Evolutionary conservation across 30 jellyfish, hydroid and myxozoan species (phyloP), one percentile per base, ranked within the genome.

Genomic region (Cassiopea xamachana): DNA sequence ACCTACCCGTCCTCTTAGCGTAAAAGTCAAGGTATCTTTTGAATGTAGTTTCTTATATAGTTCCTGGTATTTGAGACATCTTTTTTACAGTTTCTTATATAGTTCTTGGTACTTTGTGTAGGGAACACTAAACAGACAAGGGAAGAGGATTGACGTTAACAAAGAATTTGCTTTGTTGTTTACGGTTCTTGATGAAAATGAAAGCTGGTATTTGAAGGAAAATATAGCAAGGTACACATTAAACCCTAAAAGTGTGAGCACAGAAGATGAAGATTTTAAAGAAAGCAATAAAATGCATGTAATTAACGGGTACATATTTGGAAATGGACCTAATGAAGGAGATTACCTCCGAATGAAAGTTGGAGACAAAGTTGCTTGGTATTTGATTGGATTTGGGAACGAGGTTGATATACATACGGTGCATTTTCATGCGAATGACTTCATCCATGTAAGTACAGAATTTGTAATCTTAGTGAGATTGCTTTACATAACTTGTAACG

Each of bases 341-440:
- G 73, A 76, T 39, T 76, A 46, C 50, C 39, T 87, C 50, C 46
- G 59, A 58, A 87, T 87, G 94, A 46, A 48, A 75, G 90, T 51
- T 2, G 94, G 90, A 9, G 94, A 87, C 44, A 79, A 48, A 18
- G 90, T 87, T 67, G 90, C 89, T 1, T 87, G 94, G 94, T 87
- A 87, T 71, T 55, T 87, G 80, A 51, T 87, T 55, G 94, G 94
- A 1, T 77, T 87, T 69, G 94, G 94, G 1, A 87, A 87, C 81
- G 94, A 87, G 75, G 94, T 87, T 59, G 94, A 87, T 69, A 87
- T 87, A 58, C 94, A 87, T 90, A 87, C 94, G 2, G 90, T 87
- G 58, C 94, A 87, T 67, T 87, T 87, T 71, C 94, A 87, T 71
- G 94, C 86, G 6, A 79, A 87, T 62, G 84, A 79, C 68, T 87